Percentiles rank a stretch among this genome's conserved stretches.
Conservation (phyloP, 2,113 vertebrate species). For the Sakesphorus luctuosus region DNA sequence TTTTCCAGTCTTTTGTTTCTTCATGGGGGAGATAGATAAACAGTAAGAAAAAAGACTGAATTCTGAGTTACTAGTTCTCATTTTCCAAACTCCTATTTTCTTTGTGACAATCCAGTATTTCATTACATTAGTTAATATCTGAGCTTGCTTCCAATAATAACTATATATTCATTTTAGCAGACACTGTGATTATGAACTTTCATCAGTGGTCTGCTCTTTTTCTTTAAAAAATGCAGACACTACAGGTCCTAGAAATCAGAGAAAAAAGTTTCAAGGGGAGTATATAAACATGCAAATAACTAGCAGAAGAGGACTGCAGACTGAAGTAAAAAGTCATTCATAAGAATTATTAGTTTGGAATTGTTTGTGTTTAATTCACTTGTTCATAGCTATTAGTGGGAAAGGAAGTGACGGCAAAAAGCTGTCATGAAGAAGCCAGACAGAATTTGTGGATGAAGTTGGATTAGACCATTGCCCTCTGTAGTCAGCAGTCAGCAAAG, state of each 20-base stretch:
- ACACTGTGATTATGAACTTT: not conserved
- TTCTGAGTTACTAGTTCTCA: not conserved
- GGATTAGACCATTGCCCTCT: not conserved
- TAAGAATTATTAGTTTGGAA: not conserved
- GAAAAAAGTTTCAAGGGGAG: not conserved
- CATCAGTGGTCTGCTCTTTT: not conserved
- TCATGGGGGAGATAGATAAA: not conserved
- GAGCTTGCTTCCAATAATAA: not conserved
- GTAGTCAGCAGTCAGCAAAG: not conserved
- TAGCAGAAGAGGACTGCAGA: not conserved
- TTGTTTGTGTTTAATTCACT: not conserved
- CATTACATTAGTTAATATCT: not conserved
- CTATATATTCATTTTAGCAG: not conserved
- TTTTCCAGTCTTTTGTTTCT: not conserved
- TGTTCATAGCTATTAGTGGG: not conserved
- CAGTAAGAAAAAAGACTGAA: not conserved
- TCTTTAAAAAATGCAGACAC: not conserved
- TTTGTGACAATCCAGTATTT: not conserved
- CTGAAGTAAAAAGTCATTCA: not conserved
- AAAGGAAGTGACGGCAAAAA: not conserved
- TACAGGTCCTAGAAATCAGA: not conserved
- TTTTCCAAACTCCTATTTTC: not conserved
- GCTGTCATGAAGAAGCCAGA: not conserved
- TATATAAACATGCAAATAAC: not conserved
- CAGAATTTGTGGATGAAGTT: not conserved